Conservation (phyloP, 2,113 vertebrate species). For the Uropsilus gracilis region DNA sequence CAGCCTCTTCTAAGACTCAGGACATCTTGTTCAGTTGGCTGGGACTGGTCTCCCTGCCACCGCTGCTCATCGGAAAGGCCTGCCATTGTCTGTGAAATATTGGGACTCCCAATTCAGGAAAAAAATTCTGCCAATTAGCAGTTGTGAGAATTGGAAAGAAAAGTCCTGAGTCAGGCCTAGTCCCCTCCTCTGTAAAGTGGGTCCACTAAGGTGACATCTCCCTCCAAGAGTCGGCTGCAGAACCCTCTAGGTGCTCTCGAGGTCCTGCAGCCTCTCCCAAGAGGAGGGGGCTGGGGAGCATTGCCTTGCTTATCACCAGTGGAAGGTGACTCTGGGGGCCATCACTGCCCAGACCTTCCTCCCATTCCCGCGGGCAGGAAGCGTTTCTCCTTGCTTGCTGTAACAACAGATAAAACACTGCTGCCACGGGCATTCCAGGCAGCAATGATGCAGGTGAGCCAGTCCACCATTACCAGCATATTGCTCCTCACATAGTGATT, state of each 20-base stretch:
- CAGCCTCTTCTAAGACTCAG: no score
- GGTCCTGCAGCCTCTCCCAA: not conserved
- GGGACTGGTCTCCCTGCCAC: no score
- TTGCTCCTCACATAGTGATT: not conserved
- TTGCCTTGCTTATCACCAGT: not conserved
- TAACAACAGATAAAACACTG: constrained; percentile 90
- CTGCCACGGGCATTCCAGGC: constrained; percentile 87
- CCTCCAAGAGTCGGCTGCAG: no score
- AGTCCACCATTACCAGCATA: not conserved
- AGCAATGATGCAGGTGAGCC: constrained; percentile 90
- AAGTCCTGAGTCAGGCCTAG: accelerated
- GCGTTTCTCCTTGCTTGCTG: constrained; percentile 89
- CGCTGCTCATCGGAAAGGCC: accelerated
- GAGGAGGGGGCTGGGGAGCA: not conserved
- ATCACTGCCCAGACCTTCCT: not conserved
- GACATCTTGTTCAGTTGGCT: not conserved
- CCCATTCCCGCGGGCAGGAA: not conserved
- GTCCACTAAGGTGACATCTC: not conserved
- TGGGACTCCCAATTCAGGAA: not conserved
- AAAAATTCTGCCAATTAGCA: accelerated
- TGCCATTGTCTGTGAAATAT: not conserved
- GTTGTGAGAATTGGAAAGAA: not conserved
- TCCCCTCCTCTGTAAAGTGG: not conserved
- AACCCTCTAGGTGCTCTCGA: not conserved
- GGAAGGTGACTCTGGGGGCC: not conserved